Evolutionary conservation across 2,113 vertebrate species (phyloP).

Genomic region (Cochlearius cochlearius): DNA sequence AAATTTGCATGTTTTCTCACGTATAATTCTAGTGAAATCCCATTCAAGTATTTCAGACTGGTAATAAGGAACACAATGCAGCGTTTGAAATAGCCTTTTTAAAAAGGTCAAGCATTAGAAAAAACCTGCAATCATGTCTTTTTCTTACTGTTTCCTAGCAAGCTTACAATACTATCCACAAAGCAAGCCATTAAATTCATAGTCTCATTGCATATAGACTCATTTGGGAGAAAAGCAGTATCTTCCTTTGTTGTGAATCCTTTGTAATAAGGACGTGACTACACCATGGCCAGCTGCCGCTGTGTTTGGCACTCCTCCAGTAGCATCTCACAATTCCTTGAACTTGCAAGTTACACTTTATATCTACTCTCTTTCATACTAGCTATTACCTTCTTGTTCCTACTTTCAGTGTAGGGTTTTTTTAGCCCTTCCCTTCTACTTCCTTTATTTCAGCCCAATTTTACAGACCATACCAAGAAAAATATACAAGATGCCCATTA

Average conservation of each 20-base stretch:
- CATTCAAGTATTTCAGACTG: not conserved
- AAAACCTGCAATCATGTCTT: not conserved
- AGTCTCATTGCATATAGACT: not conserved
- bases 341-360: not conserved
- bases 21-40: not conserved
- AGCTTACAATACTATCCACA: not conserved
- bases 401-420: not conserved
- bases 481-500: not conserved
- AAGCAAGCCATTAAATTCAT: not conserved
- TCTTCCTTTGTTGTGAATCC: not conserved
- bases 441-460: not conserved
- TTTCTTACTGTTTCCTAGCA: not conserved
- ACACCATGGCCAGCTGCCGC: fast-evolving
- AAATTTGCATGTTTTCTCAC: not conserved
- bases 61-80: not conserved
- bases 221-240: not conserved
- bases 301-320: not conserved
- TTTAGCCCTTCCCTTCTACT: not conserved
- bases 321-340: not conserved
- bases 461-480: not conserved
- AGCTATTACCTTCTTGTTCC: not conserved
- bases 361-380: not conserved
- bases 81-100: not conserved
- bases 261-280: not conserved
- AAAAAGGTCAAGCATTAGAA: not conserved